Conservation (phyloP, 2,113 vertebrate species). For the Colistium nudipinnis region DNA sequence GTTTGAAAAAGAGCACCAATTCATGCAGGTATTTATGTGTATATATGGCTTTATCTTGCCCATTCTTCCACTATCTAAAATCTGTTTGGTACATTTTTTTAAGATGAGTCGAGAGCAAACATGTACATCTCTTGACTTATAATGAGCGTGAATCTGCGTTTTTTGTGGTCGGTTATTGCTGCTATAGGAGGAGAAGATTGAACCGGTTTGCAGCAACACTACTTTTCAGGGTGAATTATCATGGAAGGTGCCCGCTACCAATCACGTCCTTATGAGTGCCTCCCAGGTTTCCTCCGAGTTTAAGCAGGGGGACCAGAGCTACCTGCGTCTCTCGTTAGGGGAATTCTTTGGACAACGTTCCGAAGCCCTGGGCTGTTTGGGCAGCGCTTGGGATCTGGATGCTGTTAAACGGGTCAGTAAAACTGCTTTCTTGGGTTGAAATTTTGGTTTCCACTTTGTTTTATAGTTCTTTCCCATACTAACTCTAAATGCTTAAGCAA, state of each 20-base stretch:
- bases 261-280: constrained; percentile 80
- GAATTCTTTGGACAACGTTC: constrained; percentile 94
- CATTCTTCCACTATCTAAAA: background rate
- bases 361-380: constrained; percentile 94
- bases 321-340: constrained; percentile 90
- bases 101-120: background rate
- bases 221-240: constrained; percentile 82
- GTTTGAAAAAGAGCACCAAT: constrained; percentile 92
- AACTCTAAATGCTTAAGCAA: too few relatives aligned
- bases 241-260: constrained; percentile 83
- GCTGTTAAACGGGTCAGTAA: constrained; percentile 89
- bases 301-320: constrained; percentile 84
- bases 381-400: constrained; percentile 65
- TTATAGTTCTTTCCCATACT: too few relatives aligned
- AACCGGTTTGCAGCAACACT: constrained; percentile 66
- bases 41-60: background rate
- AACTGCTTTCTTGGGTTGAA: background rate
- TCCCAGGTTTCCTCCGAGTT: constrained; percentile 82
- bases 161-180: constrained; percentile 3
- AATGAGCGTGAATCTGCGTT: background rate
- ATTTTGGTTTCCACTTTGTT: too few relatives aligned
- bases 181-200: constrained; percentile 86
- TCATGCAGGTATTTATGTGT: constrained; percentile 89
- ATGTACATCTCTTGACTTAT: background rate
- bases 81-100: background rate